Percentiles rank a stretch among this genome's conserved stretches.
Conservation (phyloP, 2,888 invertebrate genomes). For the Rambutsinella grinnellia region DNA sequence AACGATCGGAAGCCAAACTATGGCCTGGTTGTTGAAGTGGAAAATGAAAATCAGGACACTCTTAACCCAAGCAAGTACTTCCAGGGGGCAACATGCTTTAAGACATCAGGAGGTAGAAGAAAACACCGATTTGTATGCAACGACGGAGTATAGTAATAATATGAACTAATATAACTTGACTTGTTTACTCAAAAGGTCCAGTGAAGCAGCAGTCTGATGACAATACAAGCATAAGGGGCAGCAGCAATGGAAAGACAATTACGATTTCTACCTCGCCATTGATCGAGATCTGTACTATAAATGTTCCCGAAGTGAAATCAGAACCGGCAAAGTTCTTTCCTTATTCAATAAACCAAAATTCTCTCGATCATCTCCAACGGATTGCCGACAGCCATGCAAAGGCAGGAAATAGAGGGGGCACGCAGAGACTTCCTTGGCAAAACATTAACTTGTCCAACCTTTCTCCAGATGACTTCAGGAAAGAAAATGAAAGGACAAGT, state of each 20-base stretch:
- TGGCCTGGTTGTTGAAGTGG: slow-evolving; percentile 74
- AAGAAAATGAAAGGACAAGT: background rate
- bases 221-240: background rate
- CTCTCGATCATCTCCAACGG: slow-evolving; percentile 37
- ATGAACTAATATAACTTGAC: slow-evolving; percentile 22
- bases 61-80: slow-evolving; percentile 62
- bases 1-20: slow-evolving; percentile 69
- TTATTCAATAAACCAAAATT: slow-evolving; percentile 38
- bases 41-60: slow-evolving; percentile 71
- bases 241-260: background rate
- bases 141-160: background rate
- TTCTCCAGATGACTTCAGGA: slow-evolving; percentile 39
- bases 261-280: slow-evolving; percentile 38
- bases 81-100: slow-evolving; percentile 28
- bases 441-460: slow-evolving; percentile 43
- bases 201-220: slow-evolving; percentile 6
- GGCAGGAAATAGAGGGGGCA: background rate
- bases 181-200: too few relatives aligned
- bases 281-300: slow-evolving; percentile 64
- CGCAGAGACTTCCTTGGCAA: slow-evolving; percentile 38
- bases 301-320: slow-evolving; percentile 31
- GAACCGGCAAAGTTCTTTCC: slow-evolving; percentile 29
- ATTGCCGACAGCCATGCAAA: slow-evolving; percentile 37
- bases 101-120: slow-evolving; percentile 14
- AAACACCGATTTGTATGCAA: slow-evolving; percentile 2